Conservation (phyloP, 2,797 vertebrate genomes). For the Acanthurus tractus region DNA sequence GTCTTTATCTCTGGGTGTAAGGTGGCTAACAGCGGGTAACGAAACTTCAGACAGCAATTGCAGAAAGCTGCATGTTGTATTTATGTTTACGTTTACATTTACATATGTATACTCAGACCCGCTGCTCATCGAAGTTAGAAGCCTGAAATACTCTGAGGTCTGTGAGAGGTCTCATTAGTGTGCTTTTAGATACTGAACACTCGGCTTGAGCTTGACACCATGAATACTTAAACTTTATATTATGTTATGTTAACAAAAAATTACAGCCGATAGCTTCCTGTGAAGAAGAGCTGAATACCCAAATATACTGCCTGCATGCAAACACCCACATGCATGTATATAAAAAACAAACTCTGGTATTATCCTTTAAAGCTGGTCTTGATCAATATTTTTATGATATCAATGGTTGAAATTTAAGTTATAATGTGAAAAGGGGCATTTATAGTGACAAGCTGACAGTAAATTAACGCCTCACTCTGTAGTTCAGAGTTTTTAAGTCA, state of each 20-base stretch:
- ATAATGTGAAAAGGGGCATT: background rate
- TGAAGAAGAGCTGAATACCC: no score
- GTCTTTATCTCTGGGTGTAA: conserved; percentile 2
- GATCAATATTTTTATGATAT: no score
- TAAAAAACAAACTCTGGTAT: no score
- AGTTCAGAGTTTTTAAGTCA: background rate
- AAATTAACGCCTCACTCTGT: background rate
- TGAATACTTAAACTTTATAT: background rate
- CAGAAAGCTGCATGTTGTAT: conserved; percentile 2
- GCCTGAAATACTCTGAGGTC: background rate
- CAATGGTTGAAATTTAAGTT: no score
- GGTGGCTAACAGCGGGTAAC: conserved; percentile 8
- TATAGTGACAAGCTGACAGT: no score
- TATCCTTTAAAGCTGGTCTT: no score
- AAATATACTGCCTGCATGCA: no score
- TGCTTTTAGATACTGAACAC: background rate
- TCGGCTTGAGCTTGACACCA: background rate
- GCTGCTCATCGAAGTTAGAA: background rate
- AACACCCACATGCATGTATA: no score
- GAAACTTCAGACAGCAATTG: conserved; percentile 1
- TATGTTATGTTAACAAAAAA: background rate
- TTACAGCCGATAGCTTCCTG: background rate
- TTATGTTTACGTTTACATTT: no score
- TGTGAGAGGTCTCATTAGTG: background rate
- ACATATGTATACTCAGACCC: background rate